These are phyloP conservation scores for Andricus grossulariae DNA, from an alignment of 1,140 invertebrate genomes.

Conservation along the genomic window DNA sequence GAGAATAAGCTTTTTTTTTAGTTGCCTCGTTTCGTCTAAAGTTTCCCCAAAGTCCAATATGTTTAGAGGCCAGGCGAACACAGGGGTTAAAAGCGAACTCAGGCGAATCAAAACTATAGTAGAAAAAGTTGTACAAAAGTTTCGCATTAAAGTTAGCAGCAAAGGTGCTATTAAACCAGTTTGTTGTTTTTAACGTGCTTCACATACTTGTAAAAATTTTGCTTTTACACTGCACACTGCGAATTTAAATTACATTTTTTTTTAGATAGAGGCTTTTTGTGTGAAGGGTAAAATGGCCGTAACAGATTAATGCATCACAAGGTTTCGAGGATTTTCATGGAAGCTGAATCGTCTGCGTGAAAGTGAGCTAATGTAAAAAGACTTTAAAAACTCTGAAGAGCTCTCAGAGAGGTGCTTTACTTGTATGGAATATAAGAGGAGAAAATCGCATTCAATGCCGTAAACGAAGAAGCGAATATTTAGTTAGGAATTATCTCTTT, in stretches of 20 bases:
- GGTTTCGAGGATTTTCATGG: not conserved
- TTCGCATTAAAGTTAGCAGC: not conserved
- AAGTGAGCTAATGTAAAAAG: constrained; percentile 24
- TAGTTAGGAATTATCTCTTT: constrained; percentile 1
- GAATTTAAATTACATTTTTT: constrained; percentile 7
- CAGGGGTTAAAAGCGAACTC: constrained; percentile 14
- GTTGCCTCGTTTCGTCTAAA: not conserved
- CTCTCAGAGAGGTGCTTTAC: constrained; percentile 8
- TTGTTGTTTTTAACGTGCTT: constrained; percentile 19
- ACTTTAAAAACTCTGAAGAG: constrained; percentile 10
- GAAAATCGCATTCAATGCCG: constrained; percentile 3
- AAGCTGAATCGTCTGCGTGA: not conserved
- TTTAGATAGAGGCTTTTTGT: not conserved
- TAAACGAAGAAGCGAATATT: not conserved
- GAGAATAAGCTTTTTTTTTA: not conserved
- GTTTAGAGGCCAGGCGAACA: not conserved
- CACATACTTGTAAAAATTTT: not conserved
- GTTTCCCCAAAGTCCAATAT: not conserved
- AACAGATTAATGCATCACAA: constrained; percentile 14
- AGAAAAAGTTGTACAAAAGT: not conserved
- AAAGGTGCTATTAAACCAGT: constrained; percentile 17
- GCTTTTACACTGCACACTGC: not conserved
- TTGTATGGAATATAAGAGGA: constrained; percentile 6
- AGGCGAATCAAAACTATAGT: constrained; percentile 9
- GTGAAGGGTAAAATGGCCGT: not conserved